Conservation (phyloP, 2,113 vertebrate species). For the Catharus minimus region DNA sequence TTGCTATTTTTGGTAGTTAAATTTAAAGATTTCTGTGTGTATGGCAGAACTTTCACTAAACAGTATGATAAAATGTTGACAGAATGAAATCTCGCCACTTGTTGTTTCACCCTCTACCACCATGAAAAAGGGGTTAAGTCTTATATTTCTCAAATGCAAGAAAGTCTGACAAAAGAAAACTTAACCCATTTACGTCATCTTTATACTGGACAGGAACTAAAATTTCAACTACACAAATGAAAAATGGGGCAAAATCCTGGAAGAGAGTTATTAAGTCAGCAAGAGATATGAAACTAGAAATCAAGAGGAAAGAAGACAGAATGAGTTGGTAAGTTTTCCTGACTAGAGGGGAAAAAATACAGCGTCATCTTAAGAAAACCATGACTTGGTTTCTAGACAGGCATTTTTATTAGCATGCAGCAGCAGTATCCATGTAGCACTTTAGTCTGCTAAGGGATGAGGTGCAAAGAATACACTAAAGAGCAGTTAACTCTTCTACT, state of each 20-base stretch:
- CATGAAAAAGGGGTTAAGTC: not conserved
- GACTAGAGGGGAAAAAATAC: not conserved
- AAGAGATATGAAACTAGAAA: not conserved
- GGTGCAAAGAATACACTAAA: not conserved
- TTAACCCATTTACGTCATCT: not conserved
- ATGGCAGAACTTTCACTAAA: not conserved
- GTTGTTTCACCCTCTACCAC: not conserved
- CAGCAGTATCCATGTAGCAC: not conserved
- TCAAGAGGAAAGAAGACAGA: not conserved
- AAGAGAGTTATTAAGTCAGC: not conserved
- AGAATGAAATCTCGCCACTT: not conserved
- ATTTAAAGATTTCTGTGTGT: not conserved
- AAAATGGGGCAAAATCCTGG: not conserved
- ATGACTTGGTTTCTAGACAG: not conserved
- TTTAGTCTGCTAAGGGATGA: not conserved
- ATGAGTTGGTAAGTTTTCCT: not conserved
- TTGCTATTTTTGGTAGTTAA: not conserved
- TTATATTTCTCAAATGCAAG: not conserved
- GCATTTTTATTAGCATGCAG: not conserved
- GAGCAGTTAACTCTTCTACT: not conserved
- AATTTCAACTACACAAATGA: not conserved
- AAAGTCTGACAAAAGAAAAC: not conserved
- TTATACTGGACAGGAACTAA: not conserved
- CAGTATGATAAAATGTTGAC: not conserved
- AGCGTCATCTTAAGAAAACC: not conserved